Conservation (phyloP, 92 coral and sea anemone genomes). For the Blastomussa wellsi region DNA sequence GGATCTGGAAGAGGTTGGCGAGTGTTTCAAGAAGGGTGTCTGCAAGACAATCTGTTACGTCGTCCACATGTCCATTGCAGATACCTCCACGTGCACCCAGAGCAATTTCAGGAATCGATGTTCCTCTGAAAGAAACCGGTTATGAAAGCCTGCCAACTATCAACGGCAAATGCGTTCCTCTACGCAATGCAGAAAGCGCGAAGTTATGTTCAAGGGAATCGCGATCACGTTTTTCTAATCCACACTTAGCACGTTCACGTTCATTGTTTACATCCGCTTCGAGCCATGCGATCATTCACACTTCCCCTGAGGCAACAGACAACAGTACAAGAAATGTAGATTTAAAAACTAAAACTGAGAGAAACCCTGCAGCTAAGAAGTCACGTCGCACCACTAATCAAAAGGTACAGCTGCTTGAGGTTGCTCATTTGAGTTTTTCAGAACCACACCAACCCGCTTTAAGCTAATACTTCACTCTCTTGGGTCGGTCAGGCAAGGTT, state of each 20-base stretch:
- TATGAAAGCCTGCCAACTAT: background rate
- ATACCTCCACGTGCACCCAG: background rate
- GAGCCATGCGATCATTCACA: background rate
- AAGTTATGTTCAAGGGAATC: background rate
- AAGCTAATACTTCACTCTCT: too few relatives aligned
- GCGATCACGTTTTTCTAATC: background rate
- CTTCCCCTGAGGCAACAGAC: slow-evolving; percentile 6
- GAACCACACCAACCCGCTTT: too few relatives aligned
- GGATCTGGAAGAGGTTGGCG: slow-evolving; percentile 19
- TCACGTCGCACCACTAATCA: slow-evolving; percentile 5
- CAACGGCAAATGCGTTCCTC: background rate
- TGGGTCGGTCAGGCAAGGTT: too few relatives aligned
- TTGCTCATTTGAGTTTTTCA: too few relatives aligned
- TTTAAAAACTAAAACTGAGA: slow-evolving; percentile 8
- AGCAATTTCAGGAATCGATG: background rate
- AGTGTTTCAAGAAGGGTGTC: background rate
- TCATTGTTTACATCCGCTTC: slow-evolving; percentile 19
- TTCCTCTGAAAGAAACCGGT: background rate
- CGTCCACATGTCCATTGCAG: background rate
- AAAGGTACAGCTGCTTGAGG: too few relatives aligned
- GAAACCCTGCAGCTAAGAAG: slow-evolving; percentile 7
- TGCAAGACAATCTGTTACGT: background rate
- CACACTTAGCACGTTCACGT: slow-evolving; percentile 1
- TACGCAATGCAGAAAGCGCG: background rate
- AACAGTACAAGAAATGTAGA: background rate